Evolutionary conservation across 2,888 invertebrate species (phyloP).

Genomic region (Petrophora chlorosata): DNA sequence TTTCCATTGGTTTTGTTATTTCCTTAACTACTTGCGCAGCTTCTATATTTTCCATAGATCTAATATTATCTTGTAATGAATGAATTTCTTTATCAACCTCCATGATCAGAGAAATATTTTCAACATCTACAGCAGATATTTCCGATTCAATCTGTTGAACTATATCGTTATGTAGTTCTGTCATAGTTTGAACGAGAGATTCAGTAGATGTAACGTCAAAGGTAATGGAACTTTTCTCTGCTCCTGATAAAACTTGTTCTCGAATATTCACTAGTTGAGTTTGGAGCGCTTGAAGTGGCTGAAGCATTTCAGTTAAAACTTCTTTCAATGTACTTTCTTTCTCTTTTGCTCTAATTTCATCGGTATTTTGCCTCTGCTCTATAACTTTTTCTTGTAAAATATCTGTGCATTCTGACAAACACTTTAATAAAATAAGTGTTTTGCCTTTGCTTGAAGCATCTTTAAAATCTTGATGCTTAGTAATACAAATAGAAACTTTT

Average conservation of each 20-base stretch:
- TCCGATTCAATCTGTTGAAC: constrained; percentile 55
- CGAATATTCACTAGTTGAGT: constrained; percentile 59
- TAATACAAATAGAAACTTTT: constrained; percentile 50
- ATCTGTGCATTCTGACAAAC: constrained; percentile 63
- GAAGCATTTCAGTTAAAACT: constrained; percentile 59
- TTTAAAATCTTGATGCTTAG: constrained; percentile 60
- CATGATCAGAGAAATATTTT: constrained; percentile 57
- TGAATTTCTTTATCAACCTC: constrained; percentile 67
- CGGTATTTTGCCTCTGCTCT: constrained; percentile 23
- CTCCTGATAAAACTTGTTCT: constrained; percentile 57
- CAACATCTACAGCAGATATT: constrained; percentile 42
- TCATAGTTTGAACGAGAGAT: constrained; percentile 62
- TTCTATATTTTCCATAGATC: constrained; percentile 54
- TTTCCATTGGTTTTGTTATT: constrained; percentile 54
- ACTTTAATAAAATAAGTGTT: constrained; percentile 63
- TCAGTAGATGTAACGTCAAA: constrained; percentile 62
- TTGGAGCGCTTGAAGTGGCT: constrained; percentile 62
- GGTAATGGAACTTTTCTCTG: constrained; percentile 58
- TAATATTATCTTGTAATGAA: constrained; percentile 60
- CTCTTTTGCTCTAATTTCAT: constrained; percentile 39
- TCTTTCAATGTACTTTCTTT: constrained; percentile 50
- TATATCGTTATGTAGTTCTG: constrained; percentile 66
- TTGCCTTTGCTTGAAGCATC: constrained; percentile 59
- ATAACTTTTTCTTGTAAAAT: constrained; percentile 50
- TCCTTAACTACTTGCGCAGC: constrained; percentile 46